Conservation (phyloP, 2,113 vertebrate genomes). For the Apeltes quadracus region DNA sequence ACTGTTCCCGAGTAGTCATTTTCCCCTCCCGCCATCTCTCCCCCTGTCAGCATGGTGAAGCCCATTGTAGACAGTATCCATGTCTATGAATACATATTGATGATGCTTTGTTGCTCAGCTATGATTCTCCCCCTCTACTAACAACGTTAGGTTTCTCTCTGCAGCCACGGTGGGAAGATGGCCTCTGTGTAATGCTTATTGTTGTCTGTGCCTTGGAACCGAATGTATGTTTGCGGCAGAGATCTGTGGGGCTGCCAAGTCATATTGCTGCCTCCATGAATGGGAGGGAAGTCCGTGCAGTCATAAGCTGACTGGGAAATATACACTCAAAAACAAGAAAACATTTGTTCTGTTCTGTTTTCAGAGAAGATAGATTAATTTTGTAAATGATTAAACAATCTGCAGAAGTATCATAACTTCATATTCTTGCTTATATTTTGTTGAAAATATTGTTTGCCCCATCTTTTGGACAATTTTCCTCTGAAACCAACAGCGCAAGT, state of each 20-base stretch:
- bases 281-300: constrained; percentile 63
- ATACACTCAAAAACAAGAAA: constrained; percentile 28
- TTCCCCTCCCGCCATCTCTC: constrained; percentile 85
- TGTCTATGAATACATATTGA: constrained; percentile 84
- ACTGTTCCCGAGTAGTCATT: constrained; percentile 85
- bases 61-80: constrained; percentile 87
- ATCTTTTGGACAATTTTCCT: constrained; percentile 32
- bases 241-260: constrained; percentile 69
- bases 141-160: constrained; percentile 81
- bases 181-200: constrained; percentile 75
- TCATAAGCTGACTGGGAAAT: constrained; percentile 55
- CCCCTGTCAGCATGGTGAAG: constrained; percentile 87
- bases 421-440: background rate
- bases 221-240: constrained; percentile 74
- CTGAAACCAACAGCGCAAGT: constrained; percentile 67
- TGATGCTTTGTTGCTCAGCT: constrained; percentile 85
- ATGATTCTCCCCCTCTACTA: constrained; percentile 83
- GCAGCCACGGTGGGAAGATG: constrained; percentile 78
- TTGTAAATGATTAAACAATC: constrained; percentile 21
- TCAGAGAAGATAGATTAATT: constrained; percentile 43
- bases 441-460: background rate
- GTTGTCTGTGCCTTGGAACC: constrained; percentile 76
- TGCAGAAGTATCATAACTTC: background rate
- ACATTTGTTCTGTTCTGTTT: constrained; percentile 69
- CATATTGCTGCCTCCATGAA: constrained; percentile 68